phyloP scores from a whole-genome alignment of 1,140 invertebrate species.

The Pseudoatta argentina region DNA sequence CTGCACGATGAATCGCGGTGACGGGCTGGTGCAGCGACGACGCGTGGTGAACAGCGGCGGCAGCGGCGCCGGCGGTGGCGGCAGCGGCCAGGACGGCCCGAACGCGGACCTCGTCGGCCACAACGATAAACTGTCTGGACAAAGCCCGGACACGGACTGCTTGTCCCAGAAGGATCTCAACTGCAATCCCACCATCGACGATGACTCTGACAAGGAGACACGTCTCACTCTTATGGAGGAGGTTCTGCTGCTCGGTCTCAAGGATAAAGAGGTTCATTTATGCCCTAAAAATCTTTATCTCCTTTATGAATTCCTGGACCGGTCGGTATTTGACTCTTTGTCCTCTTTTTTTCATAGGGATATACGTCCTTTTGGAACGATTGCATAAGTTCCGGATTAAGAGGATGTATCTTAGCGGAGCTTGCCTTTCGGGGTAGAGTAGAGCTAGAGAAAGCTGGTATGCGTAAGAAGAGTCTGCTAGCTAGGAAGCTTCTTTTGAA shows the following conservation, averaged over 20 bases:
- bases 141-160: slow-evolving; percentile 87
- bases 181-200: slow-evolving; percentile 92
- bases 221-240: slow-evolving; percentile 99
- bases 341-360: slow-evolving; percentile 89
- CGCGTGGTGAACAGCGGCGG: slow-evolving; percentile 90
- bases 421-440: slow-evolving; percentile 97
- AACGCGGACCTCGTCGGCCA: slow-evolving; percentile 81
- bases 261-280: slow-evolving; percentile 97
- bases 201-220: slow-evolving; percentile 98
- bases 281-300: not conserved
- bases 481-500: slow-evolving; percentile 93
- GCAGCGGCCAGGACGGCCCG: slow-evolving; percentile 85
- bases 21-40: slow-evolving; percentile 95
- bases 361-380: slow-evolving; percentile 99
- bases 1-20: slow-evolving; percentile 93
- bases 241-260: slow-evolving; percentile 97
- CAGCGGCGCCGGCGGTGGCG: slow-evolving; percentile 87
- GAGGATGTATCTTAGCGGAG: slow-evolving; percentile 99
- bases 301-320: not conserved
- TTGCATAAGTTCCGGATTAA: slow-evolving; percentile 99
- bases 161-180: slow-evolving; percentile 90
- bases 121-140: slow-evolving; percentile 82
- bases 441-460: slow-evolving; percentile 98
- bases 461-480: slow-evolving; percentile 96
- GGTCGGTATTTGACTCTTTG: not conserved